A percentile compares a stretch with the other conserved stretches of the same genome.
Conservation (phyloP, 2,888 invertebrate genomes). For the Deilephila elpenor region DNA sequence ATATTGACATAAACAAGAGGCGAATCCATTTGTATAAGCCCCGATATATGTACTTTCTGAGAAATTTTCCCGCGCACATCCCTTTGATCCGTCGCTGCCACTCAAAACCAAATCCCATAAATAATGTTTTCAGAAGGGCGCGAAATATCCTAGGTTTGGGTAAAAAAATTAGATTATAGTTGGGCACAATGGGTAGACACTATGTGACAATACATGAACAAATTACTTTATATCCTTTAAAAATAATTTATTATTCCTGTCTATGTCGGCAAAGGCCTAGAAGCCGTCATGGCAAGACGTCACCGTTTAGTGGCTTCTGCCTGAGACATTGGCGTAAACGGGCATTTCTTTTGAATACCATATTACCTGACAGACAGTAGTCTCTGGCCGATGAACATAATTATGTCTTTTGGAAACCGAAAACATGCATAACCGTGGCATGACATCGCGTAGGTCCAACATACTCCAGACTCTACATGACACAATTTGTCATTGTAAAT, state of each 20-base stretch:
- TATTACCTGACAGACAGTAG: too few species aligned
- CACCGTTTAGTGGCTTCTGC: too few species aligned
- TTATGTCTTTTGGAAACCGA: too few species aligned
- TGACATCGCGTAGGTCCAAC: background rate
- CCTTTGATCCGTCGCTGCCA: conserved; percentile 1
- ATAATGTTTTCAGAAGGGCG: conserved; percentile 22
- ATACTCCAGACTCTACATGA: background rate
- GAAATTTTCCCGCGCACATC: background rate
- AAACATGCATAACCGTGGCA: background rate
- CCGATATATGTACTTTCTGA: background rate
- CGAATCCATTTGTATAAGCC: conserved; percentile 16
- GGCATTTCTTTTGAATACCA: too few species aligned
- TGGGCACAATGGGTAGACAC: background rate
- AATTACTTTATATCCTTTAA: too few species aligned
- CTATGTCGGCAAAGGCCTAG: too few species aligned
- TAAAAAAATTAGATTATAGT: background rate
- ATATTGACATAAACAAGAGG: background rate
- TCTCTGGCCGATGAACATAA: too few species aligned
- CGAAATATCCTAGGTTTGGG: conserved; percentile 11
- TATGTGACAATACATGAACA: background rate
- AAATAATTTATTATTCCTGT: too few species aligned
- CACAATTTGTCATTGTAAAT: too few species aligned
- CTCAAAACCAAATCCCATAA: conserved; percentile 22
- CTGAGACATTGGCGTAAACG: too few species aligned
- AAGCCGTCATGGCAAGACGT: too few species aligned